phyloP scores from a whole-genome alignment of 2,888 invertebrate genomes.

The Odontocolon sp. region DNA sequence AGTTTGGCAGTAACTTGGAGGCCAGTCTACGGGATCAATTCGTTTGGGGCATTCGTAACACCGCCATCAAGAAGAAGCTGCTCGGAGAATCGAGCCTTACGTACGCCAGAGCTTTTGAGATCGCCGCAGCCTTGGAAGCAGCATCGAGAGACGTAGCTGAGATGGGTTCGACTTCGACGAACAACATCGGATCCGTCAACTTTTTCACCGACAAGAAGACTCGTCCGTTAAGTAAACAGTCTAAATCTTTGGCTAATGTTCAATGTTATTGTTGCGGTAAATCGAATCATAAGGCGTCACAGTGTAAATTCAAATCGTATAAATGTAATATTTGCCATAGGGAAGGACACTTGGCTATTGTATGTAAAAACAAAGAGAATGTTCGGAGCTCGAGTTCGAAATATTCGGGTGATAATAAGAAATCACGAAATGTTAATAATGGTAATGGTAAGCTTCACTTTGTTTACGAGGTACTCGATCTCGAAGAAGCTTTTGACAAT shows the following conservation, averaged over 20 bases:
- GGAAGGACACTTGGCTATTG: slow-evolving; percentile 14
- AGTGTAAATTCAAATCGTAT: slow-evolving; percentile 25
- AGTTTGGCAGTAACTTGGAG: slow-evolving; percentile 43
- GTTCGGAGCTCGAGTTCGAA: neutral
- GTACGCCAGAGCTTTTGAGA: slow-evolving; percentile 29
- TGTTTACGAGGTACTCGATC: slow-evolving; percentile 13
- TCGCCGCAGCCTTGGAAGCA: slow-evolving; percentile 45
- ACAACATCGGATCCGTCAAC: neutral
- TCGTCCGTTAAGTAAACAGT: slow-evolving; percentile 3
- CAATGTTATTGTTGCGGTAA: slow-evolving; percentile 32
- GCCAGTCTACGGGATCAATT: slow-evolving; percentile 40
- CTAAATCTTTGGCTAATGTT: neutral
- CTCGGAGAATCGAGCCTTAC: slow-evolving; percentile 42
- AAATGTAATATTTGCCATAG: slow-evolving; percentile 17
- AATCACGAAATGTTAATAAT: neutral
- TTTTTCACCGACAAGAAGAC: neutral
- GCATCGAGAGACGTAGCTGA: slow-evolving; percentile 36
- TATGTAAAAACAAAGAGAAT: slow-evolving; percentile 10
- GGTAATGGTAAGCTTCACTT: slow-evolving; percentile 26
- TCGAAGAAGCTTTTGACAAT: slow-evolving; percentile 20
- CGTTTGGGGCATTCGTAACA: slow-evolving; percentile 48
- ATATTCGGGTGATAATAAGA: neutral
- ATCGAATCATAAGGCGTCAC: neutral
- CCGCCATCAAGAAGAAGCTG: slow-evolving; percentile 40
- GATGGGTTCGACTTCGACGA: slow-evolving; percentile 11